A percentile compares a stretch with the other conserved stretches of the same genome.
phyloP scores from a whole-genome alignment of 1,140 invertebrate genomes.

The Bilobella aurantiaca region DNA sequence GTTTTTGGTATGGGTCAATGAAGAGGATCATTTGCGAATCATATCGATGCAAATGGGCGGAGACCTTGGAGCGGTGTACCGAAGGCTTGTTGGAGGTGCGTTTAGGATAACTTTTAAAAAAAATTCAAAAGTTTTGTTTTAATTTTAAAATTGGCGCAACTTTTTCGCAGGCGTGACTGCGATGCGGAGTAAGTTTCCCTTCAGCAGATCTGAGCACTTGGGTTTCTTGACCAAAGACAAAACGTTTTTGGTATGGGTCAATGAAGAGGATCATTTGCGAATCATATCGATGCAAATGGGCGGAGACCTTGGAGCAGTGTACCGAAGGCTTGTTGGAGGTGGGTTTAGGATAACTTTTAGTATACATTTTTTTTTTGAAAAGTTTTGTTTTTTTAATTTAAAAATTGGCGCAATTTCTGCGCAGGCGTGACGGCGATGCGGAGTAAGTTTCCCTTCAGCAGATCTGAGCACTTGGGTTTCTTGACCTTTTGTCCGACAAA shows the following conservation, averaged over 20 bases:
- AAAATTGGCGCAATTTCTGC: conserved; percentile 9
- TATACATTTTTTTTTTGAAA: background rate
- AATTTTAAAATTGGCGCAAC: background rate
- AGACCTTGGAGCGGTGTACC: conserved; percentile 64
- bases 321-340: conserved; percentile 46
- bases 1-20: conserved; percentile 96
- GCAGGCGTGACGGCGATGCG: conserved; percentile 75
- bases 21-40: conserved; percentile 92
- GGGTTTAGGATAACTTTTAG: too few relatives aligned
- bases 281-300: conserved; percentile 98
- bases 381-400: background rate
- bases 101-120: too few relatives aligned
- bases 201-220: conserved; percentile 82
- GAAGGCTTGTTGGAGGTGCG: conserved; percentile 46
- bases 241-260: conserved; percentile 95
- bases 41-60: conserved; percentile 98
- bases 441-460: conserved; percentile 80
- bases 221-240: conserved; percentile 93
- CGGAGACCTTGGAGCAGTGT: conserved; percentile 72
- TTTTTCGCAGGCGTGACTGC: conserved; percentile 58
- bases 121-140: background rate
- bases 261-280: conserved; percentile 94
- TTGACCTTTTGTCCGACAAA: conserved; percentile 98
- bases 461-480: conserved; percentile 86
- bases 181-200: conserved; percentile 81